Evolutionary conservation across 2,888 invertebrate species (phyloP).

Genomic region (Drosophila nr. medialis): DNA sequence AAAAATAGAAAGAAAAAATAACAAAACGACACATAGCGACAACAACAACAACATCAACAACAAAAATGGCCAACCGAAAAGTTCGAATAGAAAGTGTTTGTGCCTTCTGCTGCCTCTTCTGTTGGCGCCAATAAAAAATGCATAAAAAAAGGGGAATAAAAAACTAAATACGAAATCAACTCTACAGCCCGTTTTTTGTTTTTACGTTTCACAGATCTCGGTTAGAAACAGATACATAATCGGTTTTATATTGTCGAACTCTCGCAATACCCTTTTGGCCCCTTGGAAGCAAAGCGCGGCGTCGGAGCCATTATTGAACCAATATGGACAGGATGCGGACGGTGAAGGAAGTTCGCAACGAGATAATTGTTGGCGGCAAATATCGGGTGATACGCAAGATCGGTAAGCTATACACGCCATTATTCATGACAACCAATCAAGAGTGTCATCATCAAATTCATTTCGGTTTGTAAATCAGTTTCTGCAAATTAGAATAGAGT

Average conservation of each 20-base stretch:
- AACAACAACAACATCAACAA: constrained; percentile 34
- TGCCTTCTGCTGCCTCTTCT: constrained; percentile 9
- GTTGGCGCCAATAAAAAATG: constrained; percentile 38
- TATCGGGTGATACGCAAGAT: constrained; percentile 98
- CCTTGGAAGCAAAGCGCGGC: constrained; percentile 31
- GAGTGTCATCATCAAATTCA: neutral
- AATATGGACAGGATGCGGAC: constrained; percentile 83
- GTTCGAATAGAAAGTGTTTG: constrained; percentile 55
- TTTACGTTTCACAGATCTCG: constrained; percentile 22
- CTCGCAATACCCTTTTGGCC: constrained; percentile 7
- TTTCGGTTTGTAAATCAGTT: neutral
- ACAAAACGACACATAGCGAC: constrained; percentile 30
- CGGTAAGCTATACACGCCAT: constrained; percentile 85
- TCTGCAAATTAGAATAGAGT: neutral
- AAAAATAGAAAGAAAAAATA: constrained; percentile 13
- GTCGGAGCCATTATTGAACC: constrained; percentile 47
- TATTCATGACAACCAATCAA: neutral
- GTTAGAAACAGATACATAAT: constrained; percentile 10
- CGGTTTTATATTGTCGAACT: constrained; percentile 18
- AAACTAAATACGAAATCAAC: neutral
- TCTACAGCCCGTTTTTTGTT: neutral
- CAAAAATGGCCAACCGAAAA: constrained; percentile 32
- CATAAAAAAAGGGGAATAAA: constrained; percentile 1
- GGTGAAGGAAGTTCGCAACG: constrained; percentile 85
- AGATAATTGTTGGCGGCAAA: constrained; percentile 95